Evolutionary conservation across 2,113 vertebrate genomes (phyloP), one percentile per base, ranked within the genome.

Genomic region (Hydrochoerus hydrochaeris): DNA sequence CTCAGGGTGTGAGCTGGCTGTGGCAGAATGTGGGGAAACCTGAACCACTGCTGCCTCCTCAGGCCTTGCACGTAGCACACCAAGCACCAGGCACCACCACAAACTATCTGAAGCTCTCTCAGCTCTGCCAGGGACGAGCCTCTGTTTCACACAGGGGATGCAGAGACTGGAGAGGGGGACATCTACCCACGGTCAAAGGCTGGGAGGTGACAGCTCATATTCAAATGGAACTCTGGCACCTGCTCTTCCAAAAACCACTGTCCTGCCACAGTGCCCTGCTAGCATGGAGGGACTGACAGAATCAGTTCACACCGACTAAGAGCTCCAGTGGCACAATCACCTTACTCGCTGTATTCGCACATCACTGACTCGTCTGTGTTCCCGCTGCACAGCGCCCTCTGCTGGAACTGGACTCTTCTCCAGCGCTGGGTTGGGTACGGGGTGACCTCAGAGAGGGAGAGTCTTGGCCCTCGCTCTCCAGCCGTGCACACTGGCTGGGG

Each of bases 41-140:
- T 49, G 9, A 93, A 4, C 13, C 8, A 13, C 30, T 28, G 52
- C 4, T 30, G 65, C 19, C 26, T 19, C 57, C 58, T 46, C 41
- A 69, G 8, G n/a, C 46, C 26, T 17, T 2, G 19, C 52, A 17
- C 0, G 0, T 6, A 58, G 35, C 67, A 44, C 49, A 28, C 30
- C 60, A 3, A 0, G 49, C 24, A 0, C 32, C 0, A 0, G 26
- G 38, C 38, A 16, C 12, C 10, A 10, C 6, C 16, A 1, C 0
- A 0, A 69, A 10, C 14, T 17, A 3, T 41, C 26, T 38, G 52
- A 0, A 22, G 32, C 54, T 65, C 10, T 73, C 90, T 8, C 22
- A 5, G 8, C 14, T 83, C 90, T 84, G 58, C 3, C 7, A 41
- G 4, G 19, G 10, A 4, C 9, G 16, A 46, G 24, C 22, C 60